These are phyloP conservation scores for Eolophus roseicapilla DNA, from an alignment of 2,113 vertebrate species.

Conservation along the genomic window DNA sequence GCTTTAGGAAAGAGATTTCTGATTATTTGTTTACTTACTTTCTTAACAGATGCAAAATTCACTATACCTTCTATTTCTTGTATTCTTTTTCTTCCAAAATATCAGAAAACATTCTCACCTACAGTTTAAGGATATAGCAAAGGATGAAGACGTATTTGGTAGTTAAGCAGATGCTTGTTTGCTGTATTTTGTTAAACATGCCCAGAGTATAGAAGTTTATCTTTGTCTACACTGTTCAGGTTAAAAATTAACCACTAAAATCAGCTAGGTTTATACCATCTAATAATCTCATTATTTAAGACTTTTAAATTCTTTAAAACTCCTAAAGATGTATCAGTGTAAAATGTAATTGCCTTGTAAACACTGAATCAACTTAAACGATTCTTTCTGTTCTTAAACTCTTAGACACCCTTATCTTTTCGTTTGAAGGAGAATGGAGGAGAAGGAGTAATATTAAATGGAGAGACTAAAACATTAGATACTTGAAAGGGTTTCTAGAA, in stretches of 20 bases:
- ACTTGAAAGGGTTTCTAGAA: not conserved
- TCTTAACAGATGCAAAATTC: not conserved
- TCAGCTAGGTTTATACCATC: not conserved
- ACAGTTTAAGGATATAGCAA: not conserved
- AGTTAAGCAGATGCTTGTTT: not conserved
- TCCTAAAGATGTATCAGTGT: not conserved
- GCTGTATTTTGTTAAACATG: not conserved
- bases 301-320: not conserved
- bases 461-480: not conserved
- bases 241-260: not conserved
- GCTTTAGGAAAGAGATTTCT: not conserved
- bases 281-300: not conserved
- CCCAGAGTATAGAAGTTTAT: not conserved
- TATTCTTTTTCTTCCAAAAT: not conserved
- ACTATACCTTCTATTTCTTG: not conserved
- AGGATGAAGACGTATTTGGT: not conserved
- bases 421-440: not conserved
- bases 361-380: not conserved
- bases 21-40: not conserved
- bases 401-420: not conserved
- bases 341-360: not conserved
- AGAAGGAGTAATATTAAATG: not conserved
- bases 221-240: not conserved
- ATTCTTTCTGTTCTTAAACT: not conserved
- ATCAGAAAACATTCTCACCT: not conserved